These are phyloP conservation scores for Drosophila lowei DNA, from an alignment of 1,140 invertebrate species.

Conservation along the genomic window DNA sequence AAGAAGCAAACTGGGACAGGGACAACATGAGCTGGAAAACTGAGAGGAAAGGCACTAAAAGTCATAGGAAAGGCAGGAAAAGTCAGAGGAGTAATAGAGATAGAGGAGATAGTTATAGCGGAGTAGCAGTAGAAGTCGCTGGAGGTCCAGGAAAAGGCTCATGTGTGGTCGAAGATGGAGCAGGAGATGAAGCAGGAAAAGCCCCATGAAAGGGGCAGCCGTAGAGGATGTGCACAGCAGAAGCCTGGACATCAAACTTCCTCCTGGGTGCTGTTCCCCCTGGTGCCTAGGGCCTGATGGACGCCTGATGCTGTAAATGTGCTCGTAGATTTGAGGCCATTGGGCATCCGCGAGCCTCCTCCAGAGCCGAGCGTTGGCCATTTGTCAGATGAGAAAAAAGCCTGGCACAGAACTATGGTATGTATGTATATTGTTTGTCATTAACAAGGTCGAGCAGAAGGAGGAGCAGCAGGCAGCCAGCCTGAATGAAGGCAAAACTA, in stretches of 20 bases:
- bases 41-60: too few relatives aligned
- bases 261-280: neutral
- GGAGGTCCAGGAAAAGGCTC: too few relatives aligned
- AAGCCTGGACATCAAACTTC: neutral
- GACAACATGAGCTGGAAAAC: too few relatives aligned
- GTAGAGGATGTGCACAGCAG: too few relatives aligned
- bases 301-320: conserved; percentile 65
- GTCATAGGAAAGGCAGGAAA: too few relatives aligned
- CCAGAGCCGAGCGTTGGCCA: conserved; percentile 36
- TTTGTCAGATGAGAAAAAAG: conserved; percentile 64
- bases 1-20: too few relatives aligned
- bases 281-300: conserved; percentile 25
- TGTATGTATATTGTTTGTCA: conserved; percentile 79
- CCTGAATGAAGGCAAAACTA: conserved; percentile 46
- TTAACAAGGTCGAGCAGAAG: conserved; percentile 66
- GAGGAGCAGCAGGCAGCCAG: conserved; percentile 2
- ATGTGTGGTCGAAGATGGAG: too few relatives aligned
- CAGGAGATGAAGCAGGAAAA: too few relatives aligned
- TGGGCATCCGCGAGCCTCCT: conserved; percentile 5
- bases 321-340: conserved; percentile 20
- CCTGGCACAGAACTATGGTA: conserved; percentile 58
- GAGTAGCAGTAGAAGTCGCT: too few relatives aligned
- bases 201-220: too few relatives aligned
- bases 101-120: too few relatives aligned
- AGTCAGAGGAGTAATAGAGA: too few relatives aligned